These are phyloP conservation scores for Rhadina sibilatrix DNA, from an alignment of 2,113 vertebrate species.

Conservation along the genomic window DNA sequence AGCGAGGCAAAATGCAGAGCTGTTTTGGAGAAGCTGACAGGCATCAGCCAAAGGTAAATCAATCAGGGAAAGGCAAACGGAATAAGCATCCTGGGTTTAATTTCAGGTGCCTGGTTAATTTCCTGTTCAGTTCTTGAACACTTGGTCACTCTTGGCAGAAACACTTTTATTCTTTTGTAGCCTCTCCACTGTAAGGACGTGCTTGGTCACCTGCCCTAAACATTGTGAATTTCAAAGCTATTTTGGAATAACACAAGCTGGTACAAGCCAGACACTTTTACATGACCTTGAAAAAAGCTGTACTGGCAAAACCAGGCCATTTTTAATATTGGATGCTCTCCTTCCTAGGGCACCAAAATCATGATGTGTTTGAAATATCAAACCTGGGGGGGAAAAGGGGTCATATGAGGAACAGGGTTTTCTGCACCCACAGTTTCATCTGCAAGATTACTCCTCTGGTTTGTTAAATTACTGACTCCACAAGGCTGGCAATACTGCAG, in stretches of 20 bases:
- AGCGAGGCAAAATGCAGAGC: rapidly evolving
- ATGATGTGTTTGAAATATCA: not conserved
- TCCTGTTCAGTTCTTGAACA: not conserved
- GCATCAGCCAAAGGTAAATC: not conserved
- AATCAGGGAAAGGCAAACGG: not conserved
- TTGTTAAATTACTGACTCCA: not conserved
- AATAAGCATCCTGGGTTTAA: not conserved
- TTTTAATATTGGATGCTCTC: not conserved
- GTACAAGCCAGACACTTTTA: not conserved
- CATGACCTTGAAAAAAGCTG: not conserved
- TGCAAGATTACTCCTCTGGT: not conserved
- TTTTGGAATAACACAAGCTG: not conserved
- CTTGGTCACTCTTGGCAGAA: not conserved
- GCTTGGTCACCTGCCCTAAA: not conserved
- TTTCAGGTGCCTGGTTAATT: not conserved
- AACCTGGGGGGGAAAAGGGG: not conserved
- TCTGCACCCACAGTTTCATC: not conserved
- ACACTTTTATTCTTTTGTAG: not conserved
- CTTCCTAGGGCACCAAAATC: not conserved
- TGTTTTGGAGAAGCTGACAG: not conserved
- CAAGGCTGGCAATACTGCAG: not conserved
- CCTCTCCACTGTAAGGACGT: rapidly evolving
- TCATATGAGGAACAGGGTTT: not conserved
- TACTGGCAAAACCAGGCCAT: not conserved
- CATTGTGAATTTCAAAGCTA: not conserved